Percentiles rank a stretch among this genome's conserved stretches.
Conservation (phyloP, 64 coral and sea anemone species). For the Stylophora pistillata region DNA sequence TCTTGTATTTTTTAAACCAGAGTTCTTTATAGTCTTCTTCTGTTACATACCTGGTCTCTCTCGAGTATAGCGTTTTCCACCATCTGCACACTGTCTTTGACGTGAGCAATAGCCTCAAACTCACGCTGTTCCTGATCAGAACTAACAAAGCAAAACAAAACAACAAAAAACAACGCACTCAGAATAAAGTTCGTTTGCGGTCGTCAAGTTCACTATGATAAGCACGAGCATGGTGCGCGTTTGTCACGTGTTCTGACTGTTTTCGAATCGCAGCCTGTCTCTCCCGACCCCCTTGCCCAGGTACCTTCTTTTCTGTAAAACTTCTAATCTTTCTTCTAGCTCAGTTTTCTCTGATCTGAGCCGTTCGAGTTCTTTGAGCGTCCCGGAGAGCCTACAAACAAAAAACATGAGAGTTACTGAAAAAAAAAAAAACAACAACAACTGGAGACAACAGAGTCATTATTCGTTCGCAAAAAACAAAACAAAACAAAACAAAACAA, state of each 20-base stretch:
- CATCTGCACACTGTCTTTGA: slow-evolving; percentile 95
- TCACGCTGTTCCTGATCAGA: slow-evolving; percentile 76
- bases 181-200: too few species aligned
- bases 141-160: slow-evolving; percentile 42
- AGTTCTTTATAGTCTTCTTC: background rate
- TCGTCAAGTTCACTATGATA: too few species aligned
- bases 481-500: background rate
- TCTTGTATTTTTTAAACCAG: background rate
- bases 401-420: background rate
- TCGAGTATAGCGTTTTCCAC: slow-evolving; percentile 97
- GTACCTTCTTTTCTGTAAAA: slow-evolving; percentile 87
- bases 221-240: too few species aligned
- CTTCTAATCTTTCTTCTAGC: slow-evolving; percentile 79
- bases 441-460: too few species aligned
- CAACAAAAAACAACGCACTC: background rate
- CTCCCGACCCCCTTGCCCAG: background rate
- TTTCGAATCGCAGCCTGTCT: too few species aligned
- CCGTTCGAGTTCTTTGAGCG: slow-evolving; percentile 68
- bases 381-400: slow-evolving; percentile 58
- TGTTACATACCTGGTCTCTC: slow-evolving; percentile 82
- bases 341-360: slow-evolving; percentile 74
- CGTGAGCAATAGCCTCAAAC: slow-evolving; percentile 88
- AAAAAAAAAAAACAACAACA: too few species aligned
- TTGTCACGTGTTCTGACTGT: too few species aligned
- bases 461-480: too few species aligned